These are phyloP conservation scores for Watsonalla cultraria DNA, from an alignment of 2,888 invertebrate species.

Conservation along the genomic window DNA sequence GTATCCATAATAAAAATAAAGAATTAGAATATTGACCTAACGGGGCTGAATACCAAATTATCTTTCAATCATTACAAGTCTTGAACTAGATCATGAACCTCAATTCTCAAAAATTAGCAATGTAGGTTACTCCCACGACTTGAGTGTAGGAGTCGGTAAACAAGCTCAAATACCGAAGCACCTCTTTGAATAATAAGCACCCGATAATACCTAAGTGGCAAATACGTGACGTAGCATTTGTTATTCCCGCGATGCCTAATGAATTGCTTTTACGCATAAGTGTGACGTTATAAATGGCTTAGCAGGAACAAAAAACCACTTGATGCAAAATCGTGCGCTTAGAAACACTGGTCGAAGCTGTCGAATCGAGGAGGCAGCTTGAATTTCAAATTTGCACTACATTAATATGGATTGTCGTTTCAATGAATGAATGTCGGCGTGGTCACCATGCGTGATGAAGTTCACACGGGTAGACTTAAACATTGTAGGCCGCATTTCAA, in stretches of 20 bases:
- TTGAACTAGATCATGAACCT: conserved; percentile 17
- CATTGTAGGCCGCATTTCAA: conserved; percentile 75
- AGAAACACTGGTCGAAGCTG: conserved; percentile 64
- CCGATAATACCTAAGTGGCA: conserved; percentile 33
- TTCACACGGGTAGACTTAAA: conserved; percentile 75
- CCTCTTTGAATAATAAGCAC: conserved; percentile 42
- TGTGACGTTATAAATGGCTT: conserved; percentile 66
- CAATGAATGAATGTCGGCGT: conserved; percentile 76
- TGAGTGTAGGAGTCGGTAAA: conserved; percentile 21
- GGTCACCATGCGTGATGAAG: conserved; percentile 75
- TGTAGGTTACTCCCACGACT: conserved; percentile 37
- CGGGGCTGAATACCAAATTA: conserved; percentile 21
- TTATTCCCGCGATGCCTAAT: conserved; percentile 54
- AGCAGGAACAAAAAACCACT: conserved; percentile 68
- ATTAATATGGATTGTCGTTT: conserved; percentile 78
- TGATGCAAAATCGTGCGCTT: conserved; percentile 74
- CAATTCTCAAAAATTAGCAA: conserved; percentile 19
- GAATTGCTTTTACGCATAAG: conserved; percentile 55
- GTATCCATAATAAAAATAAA: conserved; percentile 43
- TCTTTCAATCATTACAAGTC: conserved; percentile 18
- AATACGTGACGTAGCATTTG: conserved; percentile 48
- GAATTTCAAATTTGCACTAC: conserved; percentile 78
- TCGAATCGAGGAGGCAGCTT: conserved; percentile 69
- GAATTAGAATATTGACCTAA: conserved; percentile 18
- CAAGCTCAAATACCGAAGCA: conserved; percentile 39